These are phyloP conservation scores for Ephydatia muelleri DNA, from an alignment of 37 sponge, comb jelly and placozoan genomes.

Conservation along the genomic window DNA sequence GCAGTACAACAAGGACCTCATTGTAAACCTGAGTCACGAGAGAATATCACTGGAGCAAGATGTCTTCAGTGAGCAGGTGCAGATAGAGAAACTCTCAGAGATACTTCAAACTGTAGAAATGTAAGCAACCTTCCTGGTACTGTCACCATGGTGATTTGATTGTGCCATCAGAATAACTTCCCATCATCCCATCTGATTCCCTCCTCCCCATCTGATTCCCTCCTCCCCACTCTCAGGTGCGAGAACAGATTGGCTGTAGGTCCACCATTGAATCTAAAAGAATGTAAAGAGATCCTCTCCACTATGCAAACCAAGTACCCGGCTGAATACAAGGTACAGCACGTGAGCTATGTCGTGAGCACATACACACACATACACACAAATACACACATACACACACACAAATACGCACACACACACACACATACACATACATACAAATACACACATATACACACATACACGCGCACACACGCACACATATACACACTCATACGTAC, in stretches of 20 bases:
- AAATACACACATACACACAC: not conserved
- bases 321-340: slow-evolving; percentile 59
- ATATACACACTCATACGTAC: slow-evolving; percentile 1
- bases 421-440: no score
- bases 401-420: not conserved
- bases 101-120: slow-evolving; percentile 54
- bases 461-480: no score
- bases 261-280: slow-evolving; percentile 60
- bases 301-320: slow-evolving; percentile 73
- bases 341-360: not conserved
- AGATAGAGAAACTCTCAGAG: slow-evolving; percentile 70
- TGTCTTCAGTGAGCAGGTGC: slow-evolving; percentile 45
- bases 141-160: not conserved
- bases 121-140: slow-evolving; percentile 55
- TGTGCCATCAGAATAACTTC: not conserved
- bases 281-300: slow-evolving; percentile 78
- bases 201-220: not conserved
- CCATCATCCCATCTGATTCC: not conserved
- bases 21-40: slow-evolving; percentile 85
- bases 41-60: slow-evolving; percentile 39
- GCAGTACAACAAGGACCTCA: slow-evolving; percentile 76
- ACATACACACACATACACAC: slow-evolving; percentile 16
- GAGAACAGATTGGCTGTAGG: slow-evolving; percentile 9
- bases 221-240: slow-evolving; percentile 6
- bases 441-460: not conserved